A percentile compares a stretch with the other conserved stretches of the same genome.
Conservation (phyloP, 2,888 invertebrate genomes). For the Netelia fuscicornis region DNA sequence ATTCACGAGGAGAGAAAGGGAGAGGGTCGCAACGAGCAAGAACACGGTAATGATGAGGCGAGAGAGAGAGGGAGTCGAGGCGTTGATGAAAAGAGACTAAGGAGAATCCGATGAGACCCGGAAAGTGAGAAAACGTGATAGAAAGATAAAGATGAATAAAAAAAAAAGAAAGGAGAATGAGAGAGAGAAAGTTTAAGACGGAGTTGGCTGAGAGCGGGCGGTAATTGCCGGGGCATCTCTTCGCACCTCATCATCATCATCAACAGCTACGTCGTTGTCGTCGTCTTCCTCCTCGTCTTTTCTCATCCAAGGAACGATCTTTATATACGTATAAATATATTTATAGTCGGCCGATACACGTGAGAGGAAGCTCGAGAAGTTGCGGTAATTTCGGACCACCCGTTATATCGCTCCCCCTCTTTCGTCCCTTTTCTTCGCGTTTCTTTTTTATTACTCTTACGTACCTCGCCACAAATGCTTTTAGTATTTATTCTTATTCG, state of each 20-base stretch:
- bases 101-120: conserved; percentile 69
- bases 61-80: conserved; percentile 68
- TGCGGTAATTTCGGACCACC: conserved; percentile 56
- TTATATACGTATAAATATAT: conserved; percentile 12
- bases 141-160: conserved; percentile 23
- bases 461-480: conserved; percentile 30
- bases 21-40: conserved; percentile 17
- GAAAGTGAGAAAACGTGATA: conserved; percentile 54
- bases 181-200: conserved; percentile 58
- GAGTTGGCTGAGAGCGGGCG: conserved; percentile 64
- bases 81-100: conserved; percentile 48
- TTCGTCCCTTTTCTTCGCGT: conserved; percentile 32
- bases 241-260: conserved; percentile 85
- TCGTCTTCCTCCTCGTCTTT: conserved; percentile 72
- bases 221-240: conserved; percentile 84
- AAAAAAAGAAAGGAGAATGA: conserved; percentile 53
- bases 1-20: not conserved
- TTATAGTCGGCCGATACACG: not conserved
- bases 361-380: conserved; percentile 26
- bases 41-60: conserved; percentile 76
- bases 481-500: conserved; percentile 56
- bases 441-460: not conserved
- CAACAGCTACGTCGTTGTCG: conserved; percentile 80
- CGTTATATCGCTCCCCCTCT: conserved; percentile 52
- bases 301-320: conserved; percentile 43